Conservation (phyloP, 2,797 vertebrate genomes). For the Anguilla megastoma region DNA sequence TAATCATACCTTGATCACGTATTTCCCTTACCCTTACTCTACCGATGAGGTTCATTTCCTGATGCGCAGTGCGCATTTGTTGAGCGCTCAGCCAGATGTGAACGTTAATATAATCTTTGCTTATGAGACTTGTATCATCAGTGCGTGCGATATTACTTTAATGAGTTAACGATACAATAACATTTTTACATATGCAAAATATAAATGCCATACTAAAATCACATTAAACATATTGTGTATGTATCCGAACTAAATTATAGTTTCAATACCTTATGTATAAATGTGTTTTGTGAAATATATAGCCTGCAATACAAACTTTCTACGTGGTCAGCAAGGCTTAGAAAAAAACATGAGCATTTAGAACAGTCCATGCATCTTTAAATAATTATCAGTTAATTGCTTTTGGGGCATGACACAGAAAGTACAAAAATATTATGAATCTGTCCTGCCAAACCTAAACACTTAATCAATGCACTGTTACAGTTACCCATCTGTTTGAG, state of each 20-base stretch:
- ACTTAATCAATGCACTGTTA: background rate
- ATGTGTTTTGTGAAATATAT: too few relatives aligned
- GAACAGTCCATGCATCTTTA: background rate
- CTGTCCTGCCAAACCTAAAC: background rate
- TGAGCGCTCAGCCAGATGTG: background rate
- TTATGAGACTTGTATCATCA: too few relatives aligned
- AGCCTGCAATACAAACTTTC: too few relatives aligned
- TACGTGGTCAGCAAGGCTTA: background rate
- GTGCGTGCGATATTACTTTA: background rate
- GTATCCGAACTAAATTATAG: background rate
- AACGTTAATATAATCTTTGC: background rate
- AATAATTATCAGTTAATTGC: background rate
- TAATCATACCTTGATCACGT: constrained; percentile 55
- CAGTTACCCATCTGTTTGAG: background rate
- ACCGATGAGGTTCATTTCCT: constrained; percentile 57
- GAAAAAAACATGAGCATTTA: background rate
- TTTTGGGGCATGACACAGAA: background rate
- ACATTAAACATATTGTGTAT: background rate
- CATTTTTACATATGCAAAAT: background rate
- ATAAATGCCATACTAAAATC: background rate
- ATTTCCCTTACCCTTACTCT: constrained; percentile 49
- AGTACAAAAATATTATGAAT: background rate
- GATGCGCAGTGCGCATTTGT: constrained; percentile 53
- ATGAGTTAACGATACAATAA: background rate
- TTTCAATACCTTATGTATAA: background rate